Evolutionary conservation across 1,140 invertebrate species (phyloP).

Genomic region (Meloidogyne exigua): DNA sequence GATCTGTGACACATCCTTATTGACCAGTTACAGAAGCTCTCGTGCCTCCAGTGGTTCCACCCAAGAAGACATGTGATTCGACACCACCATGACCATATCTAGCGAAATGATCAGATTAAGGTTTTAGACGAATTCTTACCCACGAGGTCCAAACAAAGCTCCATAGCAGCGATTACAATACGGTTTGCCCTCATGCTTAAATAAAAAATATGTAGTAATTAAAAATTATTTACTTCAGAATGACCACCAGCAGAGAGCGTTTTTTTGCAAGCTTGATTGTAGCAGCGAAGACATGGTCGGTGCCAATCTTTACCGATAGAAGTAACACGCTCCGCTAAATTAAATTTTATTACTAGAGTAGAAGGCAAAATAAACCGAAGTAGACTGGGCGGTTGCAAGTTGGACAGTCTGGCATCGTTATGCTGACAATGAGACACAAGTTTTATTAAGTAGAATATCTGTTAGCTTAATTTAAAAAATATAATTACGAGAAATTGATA

Average conservation of each 20-base stretch:
- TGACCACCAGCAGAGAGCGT: conserved; percentile 82
- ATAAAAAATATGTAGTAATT: background rate
- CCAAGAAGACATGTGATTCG: conserved; percentile 56
- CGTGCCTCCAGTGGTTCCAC: conserved; percentile 51
- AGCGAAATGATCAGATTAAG: background rate
- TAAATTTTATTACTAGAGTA: conserved; percentile 30
- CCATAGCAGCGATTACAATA: conserved; percentile 88
- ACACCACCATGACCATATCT: conserved; percentile 61
- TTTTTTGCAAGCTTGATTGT: conserved; percentile 79
- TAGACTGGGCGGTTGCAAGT: conserved; percentile 45
- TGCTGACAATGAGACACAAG: background rate
- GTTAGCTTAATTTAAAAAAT: background rate
- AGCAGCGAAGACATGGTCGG: conserved; percentile 81
- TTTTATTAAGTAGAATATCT: background rate
- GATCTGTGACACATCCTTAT: background rate
- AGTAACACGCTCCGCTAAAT: conserved; percentile 82
- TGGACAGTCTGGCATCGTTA: conserved; percentile 45
- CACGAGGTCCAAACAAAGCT: conserved; percentile 74
- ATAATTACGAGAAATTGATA: background rate
- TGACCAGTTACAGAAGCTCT: background rate
- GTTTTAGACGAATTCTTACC: background rate
- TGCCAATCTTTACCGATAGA: conserved; percentile 90
- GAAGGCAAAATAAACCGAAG: conserved; percentile 34
- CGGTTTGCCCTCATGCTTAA: conserved; percentile 81
- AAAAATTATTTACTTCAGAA: conserved; percentile 71